phyloP scores from a whole-genome alignment of 2,888 invertebrate species.

The Agrochola circellaris region DNA sequence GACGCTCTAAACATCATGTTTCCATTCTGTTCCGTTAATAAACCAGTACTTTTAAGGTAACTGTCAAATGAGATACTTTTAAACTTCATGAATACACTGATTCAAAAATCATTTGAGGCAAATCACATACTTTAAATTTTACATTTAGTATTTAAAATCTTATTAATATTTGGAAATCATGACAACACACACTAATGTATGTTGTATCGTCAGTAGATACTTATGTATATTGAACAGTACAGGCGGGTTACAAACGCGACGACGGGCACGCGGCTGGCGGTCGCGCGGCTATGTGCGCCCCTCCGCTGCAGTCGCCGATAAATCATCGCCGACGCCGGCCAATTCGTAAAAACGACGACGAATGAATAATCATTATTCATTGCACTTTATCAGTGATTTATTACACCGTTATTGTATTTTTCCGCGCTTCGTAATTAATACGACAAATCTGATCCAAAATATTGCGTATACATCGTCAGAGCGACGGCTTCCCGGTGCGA shows the following conservation, averaged over 20 bases:
- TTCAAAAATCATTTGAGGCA: too few species aligned
- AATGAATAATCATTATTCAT: constrained; percentile 83
- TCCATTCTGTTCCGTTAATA: not conserved
- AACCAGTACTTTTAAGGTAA: not conserved
- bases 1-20: not conserved
- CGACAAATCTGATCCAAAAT: constrained; percentile 74
- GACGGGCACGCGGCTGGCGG: not conserved
- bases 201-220: not conserved
- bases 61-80: not conserved
- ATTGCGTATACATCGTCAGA: constrained; percentile 61
- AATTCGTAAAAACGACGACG: constrained; percentile 75
- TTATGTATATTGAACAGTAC: not conserved
- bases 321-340: constrained; percentile 65
- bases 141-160: too few species aligned
- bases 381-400: constrained; percentile 83
- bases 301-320: constrained; percentile 60
- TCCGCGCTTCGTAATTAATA: constrained; percentile 80
- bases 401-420: constrained; percentile 82
- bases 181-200: too few species aligned
- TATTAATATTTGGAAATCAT: too few species aligned
- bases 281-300: not conserved
- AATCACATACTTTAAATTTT: too few species aligned
- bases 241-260: not conserved
- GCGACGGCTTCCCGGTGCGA: constrained; percentile 3
- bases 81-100: too few species aligned